These are phyloP conservation scores for Labeo calbasu DNA, from an alignment of 2,797 vertebrate genomes.

Conservation along the genomic window DNA sequence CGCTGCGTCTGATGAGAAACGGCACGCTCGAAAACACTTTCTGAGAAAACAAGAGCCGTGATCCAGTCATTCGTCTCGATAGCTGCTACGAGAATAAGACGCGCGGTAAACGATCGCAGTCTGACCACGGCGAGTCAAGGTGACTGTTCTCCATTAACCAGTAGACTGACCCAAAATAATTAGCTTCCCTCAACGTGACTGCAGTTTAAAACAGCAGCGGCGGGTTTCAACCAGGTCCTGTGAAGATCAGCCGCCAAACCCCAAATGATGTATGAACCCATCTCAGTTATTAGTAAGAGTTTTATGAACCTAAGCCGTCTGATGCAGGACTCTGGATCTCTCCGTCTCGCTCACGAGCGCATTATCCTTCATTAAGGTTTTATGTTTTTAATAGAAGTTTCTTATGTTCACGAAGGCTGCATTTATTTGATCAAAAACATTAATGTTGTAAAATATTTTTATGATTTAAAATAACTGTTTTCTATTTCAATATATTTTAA, in stretches of 20 bases:
- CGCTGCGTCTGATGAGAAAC: too few relatives aligned
- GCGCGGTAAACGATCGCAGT: not conserved
- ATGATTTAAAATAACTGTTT: not conserved
- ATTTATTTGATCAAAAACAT: not conserved
- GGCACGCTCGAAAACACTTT: too few relatives aligned
- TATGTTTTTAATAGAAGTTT: not conserved
- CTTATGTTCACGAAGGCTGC: not conserved
- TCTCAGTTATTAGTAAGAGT: not conserved
- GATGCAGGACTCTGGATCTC: not conserved
- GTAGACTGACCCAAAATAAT: conserved; percentile 2
- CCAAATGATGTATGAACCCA: not conserved
- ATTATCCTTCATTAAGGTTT: not conserved
- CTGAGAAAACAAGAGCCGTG: not conserved
- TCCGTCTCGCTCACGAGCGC: not conserved
- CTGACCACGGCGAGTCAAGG: not conserved
- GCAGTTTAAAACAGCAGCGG: conserved; percentile 26
- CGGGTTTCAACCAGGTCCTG: not conserved
- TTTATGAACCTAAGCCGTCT: not conserved
- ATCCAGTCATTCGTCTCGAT: not conserved
- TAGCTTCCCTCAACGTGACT: conserved; percentile 39
- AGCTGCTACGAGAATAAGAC: not conserved
- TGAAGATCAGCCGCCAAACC: not conserved
- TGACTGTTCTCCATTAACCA: not conserved
- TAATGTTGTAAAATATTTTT: too few relatives aligned
- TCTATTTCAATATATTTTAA: not conserved